phyloP scores from a whole-genome alignment of 2,113 vertebrate genomes.

The Marcusenius ussheri region DNA sequence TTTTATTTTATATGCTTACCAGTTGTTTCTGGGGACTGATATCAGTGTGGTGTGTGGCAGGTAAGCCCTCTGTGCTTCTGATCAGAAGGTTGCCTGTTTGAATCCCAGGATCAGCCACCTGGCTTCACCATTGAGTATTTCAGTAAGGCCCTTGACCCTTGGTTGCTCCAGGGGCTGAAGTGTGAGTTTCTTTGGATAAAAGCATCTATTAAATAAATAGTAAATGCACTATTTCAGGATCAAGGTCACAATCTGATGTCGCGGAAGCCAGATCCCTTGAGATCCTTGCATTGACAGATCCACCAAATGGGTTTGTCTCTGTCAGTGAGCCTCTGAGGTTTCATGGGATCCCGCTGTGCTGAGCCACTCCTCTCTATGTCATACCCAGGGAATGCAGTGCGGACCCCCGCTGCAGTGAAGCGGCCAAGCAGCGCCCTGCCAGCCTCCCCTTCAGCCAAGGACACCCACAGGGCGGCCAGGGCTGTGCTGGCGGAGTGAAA shows the following conservation, averaged over 20 bases:
- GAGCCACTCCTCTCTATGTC: neutral
- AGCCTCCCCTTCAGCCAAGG: neutral
- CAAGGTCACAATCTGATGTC: neutral
- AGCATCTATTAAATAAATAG: neutral
- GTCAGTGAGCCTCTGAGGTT: neutral
- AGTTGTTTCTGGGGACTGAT: neutral
- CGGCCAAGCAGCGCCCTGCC: neutral
- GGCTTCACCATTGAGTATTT: neutral
- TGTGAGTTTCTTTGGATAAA: neutral
- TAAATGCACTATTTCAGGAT: neutral
- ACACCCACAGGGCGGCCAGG: neutral
- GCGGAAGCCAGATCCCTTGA: neutral
- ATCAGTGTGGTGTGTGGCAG: neutral
- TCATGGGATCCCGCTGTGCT: neutral
- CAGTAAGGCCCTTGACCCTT: neutral
- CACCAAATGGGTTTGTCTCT: neutral
- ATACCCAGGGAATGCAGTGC: constrained; percentile 13
- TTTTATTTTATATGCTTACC: neutral
- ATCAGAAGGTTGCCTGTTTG: neutral
- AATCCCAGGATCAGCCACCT: neutral
- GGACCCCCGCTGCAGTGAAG: neutral
- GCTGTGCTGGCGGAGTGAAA: constrained; percentile 9
- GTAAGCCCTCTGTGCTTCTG: neutral
- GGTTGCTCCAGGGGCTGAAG: neutral
- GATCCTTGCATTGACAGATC: neutral